Percentiles rank a stretch among this genome's conserved stretches.
These are phyloP conservation scores for Oncorhynchus masou DNA, from an alignment of 2,113 vertebrate genomes.

Conservation along the genomic window DNA sequence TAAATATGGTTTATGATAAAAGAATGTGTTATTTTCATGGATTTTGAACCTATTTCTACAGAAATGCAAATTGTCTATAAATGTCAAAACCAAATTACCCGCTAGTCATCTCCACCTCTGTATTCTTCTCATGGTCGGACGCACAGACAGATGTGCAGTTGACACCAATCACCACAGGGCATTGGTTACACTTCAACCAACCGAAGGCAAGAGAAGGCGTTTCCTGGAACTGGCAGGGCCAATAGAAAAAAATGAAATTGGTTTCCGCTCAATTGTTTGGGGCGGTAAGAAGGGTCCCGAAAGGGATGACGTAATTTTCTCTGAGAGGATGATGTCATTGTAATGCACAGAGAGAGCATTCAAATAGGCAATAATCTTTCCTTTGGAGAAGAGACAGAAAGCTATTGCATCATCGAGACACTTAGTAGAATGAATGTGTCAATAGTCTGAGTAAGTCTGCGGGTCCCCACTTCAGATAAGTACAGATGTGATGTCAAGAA, in stretches of 20 bases:
- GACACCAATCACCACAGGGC: conserved; percentile 35
- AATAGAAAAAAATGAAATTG: conserved; percentile 21
- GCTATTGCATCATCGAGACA: background rate
- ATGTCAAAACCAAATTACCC: conserved; percentile 33
- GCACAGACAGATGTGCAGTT: conserved; percentile 7
- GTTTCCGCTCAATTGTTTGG: conserved; percentile 17
- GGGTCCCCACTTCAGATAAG: background rate
- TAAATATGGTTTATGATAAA: too few species aligned
- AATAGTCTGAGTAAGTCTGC: background rate
- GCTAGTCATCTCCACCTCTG: conserved; percentile 15
- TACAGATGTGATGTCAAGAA: background rate
- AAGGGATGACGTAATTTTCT: conserved; percentile 68
- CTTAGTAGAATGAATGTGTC: background rate
- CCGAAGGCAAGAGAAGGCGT: conserved; percentile 36
- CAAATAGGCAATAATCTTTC: background rate
- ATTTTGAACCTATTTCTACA: too few species aligned
- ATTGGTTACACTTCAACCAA: conserved; percentile 39
- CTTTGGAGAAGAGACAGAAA: background rate
- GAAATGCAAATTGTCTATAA: background rate
- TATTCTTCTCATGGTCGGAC: background rate
- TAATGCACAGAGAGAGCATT: conserved; percentile 34
- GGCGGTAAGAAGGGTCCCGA: conserved; percentile 35
- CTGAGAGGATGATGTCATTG: conserved; percentile 56
- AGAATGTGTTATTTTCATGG: too few species aligned
- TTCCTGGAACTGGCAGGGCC: conserved; percentile 19